phyloP scores from a whole-genome alignment of 2,888 invertebrate species.

The Stomorhina lunata region DNA sequence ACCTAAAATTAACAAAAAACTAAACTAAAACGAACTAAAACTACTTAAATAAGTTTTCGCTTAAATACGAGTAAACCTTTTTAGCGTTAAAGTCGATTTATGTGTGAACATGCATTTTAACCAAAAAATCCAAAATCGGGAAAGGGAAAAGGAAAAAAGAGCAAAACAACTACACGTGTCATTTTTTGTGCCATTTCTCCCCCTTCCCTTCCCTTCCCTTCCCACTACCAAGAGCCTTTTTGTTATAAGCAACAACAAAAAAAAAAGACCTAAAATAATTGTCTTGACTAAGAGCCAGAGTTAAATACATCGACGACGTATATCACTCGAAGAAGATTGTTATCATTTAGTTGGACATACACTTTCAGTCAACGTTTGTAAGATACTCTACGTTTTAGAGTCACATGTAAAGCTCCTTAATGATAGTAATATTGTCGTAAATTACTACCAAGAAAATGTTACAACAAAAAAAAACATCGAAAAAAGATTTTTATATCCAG shows the following conservation, averaged over 20 bases:
- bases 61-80: conserved; percentile 33
- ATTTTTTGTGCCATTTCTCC: conserved; percentile 20
- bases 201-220: conserved; percentile 5
- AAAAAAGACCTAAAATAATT: conserved; percentile 35
- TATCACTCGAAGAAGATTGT: conserved; percentile 67
- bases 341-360: conserved; percentile 64
- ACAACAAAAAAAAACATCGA: neutral
- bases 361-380: conserved; percentile 67
- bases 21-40: too few relatives aligned
- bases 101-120: conserved; percentile 63
- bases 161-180: conserved; percentile 59
- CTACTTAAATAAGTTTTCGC: conserved; percentile 40
- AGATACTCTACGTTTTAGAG: neutral
- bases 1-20: conserved; percentile 62
- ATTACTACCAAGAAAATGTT: conserved; percentile 62
- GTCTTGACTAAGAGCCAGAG: conserved; percentile 29
- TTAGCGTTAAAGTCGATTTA: conserved; percentile 52
- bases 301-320: conserved; percentile 49
- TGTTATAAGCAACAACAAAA: too few relatives aligned
- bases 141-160: conserved; percentile 33
- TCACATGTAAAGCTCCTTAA: conserved; percentile 58
- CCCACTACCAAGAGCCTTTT: too few relatives aligned
- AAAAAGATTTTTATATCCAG: neutral
- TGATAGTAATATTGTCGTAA: conserved; percentile 68
- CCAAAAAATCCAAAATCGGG: too few relatives aligned